Evolutionary conservation across 2,797 vertebrate species (phyloP).

Genomic region (Schizothorax lantsangensis): DNA sequence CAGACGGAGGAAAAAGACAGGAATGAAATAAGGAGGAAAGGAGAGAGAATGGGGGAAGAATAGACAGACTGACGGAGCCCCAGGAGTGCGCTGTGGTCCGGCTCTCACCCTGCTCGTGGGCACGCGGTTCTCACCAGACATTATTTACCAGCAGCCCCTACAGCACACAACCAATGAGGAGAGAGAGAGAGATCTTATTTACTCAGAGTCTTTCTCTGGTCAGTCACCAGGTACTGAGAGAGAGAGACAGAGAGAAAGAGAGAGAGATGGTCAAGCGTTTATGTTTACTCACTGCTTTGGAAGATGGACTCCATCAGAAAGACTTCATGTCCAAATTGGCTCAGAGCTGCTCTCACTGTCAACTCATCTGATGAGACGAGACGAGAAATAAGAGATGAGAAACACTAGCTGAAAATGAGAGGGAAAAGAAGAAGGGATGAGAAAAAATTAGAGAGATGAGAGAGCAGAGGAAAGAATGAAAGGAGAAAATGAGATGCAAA

Average conservation of each 20-base stretch:
- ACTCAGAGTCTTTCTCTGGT: constrained; percentile 71
- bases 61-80: constrained; percentile 72
- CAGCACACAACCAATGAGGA: constrained; percentile 63
- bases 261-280: constrained; percentile 78
- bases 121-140: constrained; percentile 77
- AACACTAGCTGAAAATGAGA: neutral
- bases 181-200: constrained; percentile 78
- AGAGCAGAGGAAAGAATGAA: neutral
- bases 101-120: constrained; percentile 78
- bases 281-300: constrained; percentile 79
- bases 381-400: constrained; percentile 2
- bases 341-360: constrained; percentile 50
- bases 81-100: constrained; percentile 73
- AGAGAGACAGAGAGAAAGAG: constrained; percentile 57
- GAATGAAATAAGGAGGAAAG: constrained; percentile 57
- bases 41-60: constrained; percentile 60
- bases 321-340: constrained; percentile 70
- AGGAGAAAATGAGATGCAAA: neutral
- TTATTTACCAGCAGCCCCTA: constrained; percentile 79
- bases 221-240: constrained; percentile 75
- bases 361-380: constrained; percentile 32
- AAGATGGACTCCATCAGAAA: constrained; percentile 77
- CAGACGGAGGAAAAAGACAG: constrained; percentile 32
- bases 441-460: neutral
- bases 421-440: neutral